Evolutionary conservation across 1,140 invertebrate species (phyloP).

Genomic region (Drosophila malerkotliana): DNA sequence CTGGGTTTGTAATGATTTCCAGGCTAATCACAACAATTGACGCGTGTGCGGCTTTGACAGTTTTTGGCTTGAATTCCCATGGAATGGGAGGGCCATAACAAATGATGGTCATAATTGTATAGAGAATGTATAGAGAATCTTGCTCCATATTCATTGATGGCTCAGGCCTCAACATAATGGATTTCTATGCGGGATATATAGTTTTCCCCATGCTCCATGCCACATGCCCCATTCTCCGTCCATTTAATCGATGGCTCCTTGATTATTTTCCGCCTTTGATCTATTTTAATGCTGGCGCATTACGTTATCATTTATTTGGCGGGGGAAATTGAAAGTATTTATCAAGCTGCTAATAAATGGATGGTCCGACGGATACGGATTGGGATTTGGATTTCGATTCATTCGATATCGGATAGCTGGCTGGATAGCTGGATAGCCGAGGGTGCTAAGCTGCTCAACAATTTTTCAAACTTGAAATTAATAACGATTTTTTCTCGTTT

Average conservation of each 20-base stretch:
- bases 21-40: constrained; percentile 82
- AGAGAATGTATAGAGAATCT: constrained; percentile 23
- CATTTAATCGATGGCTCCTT: constrained; percentile 15
- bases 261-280: constrained; percentile 63
- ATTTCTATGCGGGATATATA: constrained; percentile 41
- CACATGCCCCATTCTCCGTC: not conserved
- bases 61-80: constrained; percentile 21
- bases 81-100: constrained; percentile 29
- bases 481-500: constrained; percentile 71
- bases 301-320: constrained; percentile 78
- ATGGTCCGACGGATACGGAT: constrained; percentile 49
- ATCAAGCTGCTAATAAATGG: constrained; percentile 81
- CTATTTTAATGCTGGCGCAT: constrained; percentile 73
- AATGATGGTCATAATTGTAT: constrained; percentile 50
- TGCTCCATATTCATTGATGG: constrained; percentile 33
- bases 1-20: constrained; percentile 77
- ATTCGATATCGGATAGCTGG: constrained; percentile 25
- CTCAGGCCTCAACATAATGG: constrained; percentile 24
- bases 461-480: constrained; percentile 81
- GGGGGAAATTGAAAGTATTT: constrained; percentile 81
- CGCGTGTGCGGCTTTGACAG: constrained; percentile 66
- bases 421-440: not conserved
- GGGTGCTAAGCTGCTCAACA: constrained; percentile 70
- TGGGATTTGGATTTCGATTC: constrained; percentile 21
- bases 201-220: constrained; percentile 2